Percentiles rank a stretch among this genome's conserved stretches.
Evolutionary conservation across 2,113 vertebrate genomes (phyloP).

Genomic region (Azemiops feae): DNA sequence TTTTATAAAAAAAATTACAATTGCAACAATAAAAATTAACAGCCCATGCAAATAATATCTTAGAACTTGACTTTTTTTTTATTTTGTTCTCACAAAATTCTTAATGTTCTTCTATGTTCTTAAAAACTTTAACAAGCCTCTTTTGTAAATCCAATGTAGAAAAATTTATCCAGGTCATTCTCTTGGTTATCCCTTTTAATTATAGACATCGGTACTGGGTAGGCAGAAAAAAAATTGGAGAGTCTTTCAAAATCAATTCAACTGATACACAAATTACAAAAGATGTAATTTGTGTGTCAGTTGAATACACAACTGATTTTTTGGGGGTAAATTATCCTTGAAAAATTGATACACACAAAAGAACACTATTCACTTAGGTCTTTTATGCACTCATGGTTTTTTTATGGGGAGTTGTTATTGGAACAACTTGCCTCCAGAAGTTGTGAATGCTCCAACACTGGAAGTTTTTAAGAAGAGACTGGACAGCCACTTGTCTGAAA

Average conservation of each 20-base stretch:
- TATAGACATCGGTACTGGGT: not conserved
- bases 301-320: not conserved
- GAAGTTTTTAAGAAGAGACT: too few relatives aligned
- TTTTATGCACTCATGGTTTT: not conserved
- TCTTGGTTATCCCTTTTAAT: not conserved
- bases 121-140: not conserved
- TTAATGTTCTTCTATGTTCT: not conserved
- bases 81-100: not conserved
- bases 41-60: not conserved
- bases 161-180: not conserved
- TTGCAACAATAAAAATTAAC: not conserved
- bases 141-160: not conserved
- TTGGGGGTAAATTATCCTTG: not conserved
- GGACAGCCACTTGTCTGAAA: too few relatives aligned
- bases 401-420: not conserved
- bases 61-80: not conserved
- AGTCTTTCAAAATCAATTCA: not conserved
- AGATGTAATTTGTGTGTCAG: not conserved
- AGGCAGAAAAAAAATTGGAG: not conserved
- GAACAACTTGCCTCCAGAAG: too few relatives aligned
- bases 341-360: not conserved
- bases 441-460: too few relatives aligned
- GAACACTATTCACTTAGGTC: not conserved
- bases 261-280: not conserved
- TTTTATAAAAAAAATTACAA: not conserved